Conservation (phyloP, 2,113 vertebrate genomes). For the Climacteris rufus region DNA sequence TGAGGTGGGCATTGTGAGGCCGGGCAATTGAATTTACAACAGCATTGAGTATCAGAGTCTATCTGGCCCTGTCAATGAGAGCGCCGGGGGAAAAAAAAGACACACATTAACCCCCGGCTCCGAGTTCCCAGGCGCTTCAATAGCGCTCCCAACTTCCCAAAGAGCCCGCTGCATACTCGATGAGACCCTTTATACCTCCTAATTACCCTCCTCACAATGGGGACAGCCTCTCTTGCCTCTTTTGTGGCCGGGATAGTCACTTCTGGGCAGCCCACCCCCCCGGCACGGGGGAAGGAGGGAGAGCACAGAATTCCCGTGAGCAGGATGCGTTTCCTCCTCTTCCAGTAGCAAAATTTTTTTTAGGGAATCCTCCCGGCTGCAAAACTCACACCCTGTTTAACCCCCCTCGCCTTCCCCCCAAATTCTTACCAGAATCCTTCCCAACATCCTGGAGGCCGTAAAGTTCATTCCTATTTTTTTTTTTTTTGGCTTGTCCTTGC, state of each 20-base stretch:
- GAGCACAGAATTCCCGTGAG: neutral
- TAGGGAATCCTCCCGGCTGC: neutral
- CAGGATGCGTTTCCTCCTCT: accelerated
- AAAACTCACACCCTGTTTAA: too few relatives aligned
- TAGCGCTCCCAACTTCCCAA: slow-evolving; percentile 77
- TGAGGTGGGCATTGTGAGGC: slow-evolving; percentile 69
- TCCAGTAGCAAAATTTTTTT: neutral
- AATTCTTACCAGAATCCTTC: neutral
- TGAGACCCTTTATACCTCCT: slow-evolving; percentile 85
- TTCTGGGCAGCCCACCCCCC: neutral
- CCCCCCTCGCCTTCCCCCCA: too few relatives aligned
- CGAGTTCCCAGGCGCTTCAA: slow-evolving; percentile 84
- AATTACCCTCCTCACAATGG: slow-evolving; percentile 85
- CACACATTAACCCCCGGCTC: slow-evolving; percentile 85
- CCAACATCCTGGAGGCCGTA: neutral
- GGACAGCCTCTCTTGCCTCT: slow-evolving; percentile 64
- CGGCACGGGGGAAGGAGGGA: neutral
- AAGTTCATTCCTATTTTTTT: neutral
- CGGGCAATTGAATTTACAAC: slow-evolving; percentile 80
- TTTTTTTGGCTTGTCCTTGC: neutral
- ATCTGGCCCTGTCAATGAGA: slow-evolving; percentile 80
- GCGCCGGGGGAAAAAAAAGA: slow-evolving; percentile 50
- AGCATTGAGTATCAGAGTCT: slow-evolving; percentile 78
- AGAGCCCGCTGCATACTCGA: slow-evolving; percentile 89
- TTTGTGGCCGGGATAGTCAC: slow-evolving; percentile 25